phyloP scores from a whole-genome alignment of 2,113 vertebrate genomes.

The Atherinomorus stipes region DNA sequence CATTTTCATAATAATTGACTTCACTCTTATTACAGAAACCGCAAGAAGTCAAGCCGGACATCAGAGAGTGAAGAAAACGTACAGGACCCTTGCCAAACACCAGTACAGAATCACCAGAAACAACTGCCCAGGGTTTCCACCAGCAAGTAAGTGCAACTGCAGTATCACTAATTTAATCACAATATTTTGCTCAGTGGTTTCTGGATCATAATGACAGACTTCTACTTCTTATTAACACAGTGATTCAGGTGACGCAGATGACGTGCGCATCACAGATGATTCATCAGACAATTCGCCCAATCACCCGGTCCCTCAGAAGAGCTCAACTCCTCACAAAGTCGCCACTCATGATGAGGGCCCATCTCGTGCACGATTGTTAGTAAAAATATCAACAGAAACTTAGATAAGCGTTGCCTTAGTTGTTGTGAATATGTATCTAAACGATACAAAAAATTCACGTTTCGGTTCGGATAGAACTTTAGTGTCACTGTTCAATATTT shows the following conservation, averaged over 20 bases:
- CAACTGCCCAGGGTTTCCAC: not conserved
- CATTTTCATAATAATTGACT: not conserved
- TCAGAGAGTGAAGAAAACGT: slow-evolving; percentile 54
- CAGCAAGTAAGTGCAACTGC: slow-evolving; percentile 26
- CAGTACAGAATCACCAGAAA: slow-evolving; percentile 8
- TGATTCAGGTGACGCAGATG: not conserved
- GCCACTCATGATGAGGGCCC: not conserved
- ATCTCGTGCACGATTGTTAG: slow-evolving; percentile 45
- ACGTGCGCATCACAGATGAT: not conserved
- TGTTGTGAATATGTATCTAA: not conserved
- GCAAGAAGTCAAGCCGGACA: slow-evolving; percentile 1
- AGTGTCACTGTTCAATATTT: too few species aligned
- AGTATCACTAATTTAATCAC: not conserved
- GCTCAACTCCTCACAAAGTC: slow-evolving; percentile 60
- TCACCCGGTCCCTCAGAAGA: slow-evolving; percentile 10
- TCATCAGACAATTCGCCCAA: slow-evolving; percentile 24
- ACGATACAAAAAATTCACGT: too few species aligned
- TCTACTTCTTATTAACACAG: slow-evolving; percentile 15
- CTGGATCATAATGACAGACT: not conserved
- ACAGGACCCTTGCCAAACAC: slow-evolving; percentile 27
- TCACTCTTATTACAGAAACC: slow-evolving; percentile 10
- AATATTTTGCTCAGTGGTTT: not conserved
- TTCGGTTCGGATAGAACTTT: too few species aligned
- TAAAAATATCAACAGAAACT: not conserved
- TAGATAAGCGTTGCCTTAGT: not conserved